Percentiles rank a stretch among this genome's conserved stretches.
These are phyloP conservation scores for Saxidomus purpurata DNA, from an alignment of 1,140 invertebrate species.

Conservation along the genomic window DNA sequence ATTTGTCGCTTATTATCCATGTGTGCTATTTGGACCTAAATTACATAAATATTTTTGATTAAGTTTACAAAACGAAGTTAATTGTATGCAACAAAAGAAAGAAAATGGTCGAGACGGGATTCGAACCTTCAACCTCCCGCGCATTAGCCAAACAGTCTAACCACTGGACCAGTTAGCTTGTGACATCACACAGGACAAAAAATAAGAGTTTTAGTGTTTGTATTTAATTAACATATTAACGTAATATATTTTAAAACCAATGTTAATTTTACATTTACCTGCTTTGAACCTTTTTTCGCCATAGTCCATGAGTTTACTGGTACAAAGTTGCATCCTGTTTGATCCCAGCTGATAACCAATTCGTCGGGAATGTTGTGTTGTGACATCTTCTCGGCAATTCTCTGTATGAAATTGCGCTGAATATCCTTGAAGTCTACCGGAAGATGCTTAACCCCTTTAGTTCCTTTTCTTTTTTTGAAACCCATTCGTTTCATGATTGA, in stretches of 20 bases:
- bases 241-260: not conserved
- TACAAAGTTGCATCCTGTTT: not conserved
- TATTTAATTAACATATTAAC: not conserved
- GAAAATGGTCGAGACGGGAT: no score
- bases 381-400: not conserved
- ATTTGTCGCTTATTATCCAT: not conserved
- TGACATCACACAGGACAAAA: no score
- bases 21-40: not conserved
- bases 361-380: constrained; percentile 20
- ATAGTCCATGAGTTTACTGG: not conserved
- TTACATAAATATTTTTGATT: not conserved
- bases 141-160: no score
- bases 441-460: constrained; percentile 13
- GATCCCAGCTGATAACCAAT: constrained; percentile 5
- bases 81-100: no score
- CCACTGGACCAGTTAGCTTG: no score
- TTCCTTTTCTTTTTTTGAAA: constrained; percentile 19
- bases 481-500: not conserved
- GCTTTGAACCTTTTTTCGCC: not conserved
- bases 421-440: not conserved
- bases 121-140: no score
- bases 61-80: not conserved
- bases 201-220: not conserved
- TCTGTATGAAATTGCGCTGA: not conserved
- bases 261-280: constrained; percentile 8